Evolutionary conservation across 2,113 vertebrate species (phyloP).

Genomic region (Condylura cristata): DNA sequence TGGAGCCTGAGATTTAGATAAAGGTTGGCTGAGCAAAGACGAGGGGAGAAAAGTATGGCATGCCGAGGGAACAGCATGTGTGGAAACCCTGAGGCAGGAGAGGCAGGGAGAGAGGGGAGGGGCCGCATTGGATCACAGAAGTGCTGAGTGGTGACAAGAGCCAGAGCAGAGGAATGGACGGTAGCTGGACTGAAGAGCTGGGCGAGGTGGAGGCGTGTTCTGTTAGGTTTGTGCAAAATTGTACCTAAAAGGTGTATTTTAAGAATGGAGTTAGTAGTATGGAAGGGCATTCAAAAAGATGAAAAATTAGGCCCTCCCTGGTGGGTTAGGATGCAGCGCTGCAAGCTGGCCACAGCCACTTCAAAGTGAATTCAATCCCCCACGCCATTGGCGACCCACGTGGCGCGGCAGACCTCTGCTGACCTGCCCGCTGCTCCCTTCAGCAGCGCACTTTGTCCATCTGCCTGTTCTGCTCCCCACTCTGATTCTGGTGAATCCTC

Average conservation of each 20-base stretch:
- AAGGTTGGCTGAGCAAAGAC: neutral
- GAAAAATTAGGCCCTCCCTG: too few species aligned
- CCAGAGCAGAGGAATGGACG: too few species aligned
- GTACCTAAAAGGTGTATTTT: neutral
- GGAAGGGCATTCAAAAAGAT: neutral
- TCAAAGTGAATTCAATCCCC: too few species aligned
- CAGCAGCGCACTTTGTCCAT: too few species aligned
- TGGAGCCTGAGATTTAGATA: neutral
- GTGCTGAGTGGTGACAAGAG: neutral
- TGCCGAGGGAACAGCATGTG: neutral
- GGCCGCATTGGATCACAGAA: neutral
- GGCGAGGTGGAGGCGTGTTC: rapidly evolving
- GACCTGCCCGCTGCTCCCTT: too few species aligned
- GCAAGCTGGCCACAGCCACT: too few species aligned
- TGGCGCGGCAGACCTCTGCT: too few species aligned
- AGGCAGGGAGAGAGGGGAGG: too few species aligned
- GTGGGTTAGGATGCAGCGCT: too few species aligned
- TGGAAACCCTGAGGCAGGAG: neutral
- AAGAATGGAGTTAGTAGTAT: neutral
- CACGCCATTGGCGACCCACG: too few species aligned
- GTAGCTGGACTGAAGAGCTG: neutral
- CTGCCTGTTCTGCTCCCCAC: too few species aligned
- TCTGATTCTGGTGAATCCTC: too few species aligned
- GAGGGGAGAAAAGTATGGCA: neutral
- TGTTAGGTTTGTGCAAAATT: neutral